A percentile compares a stretch with the other conserved stretches of the same genome.
Evolutionary conservation across 2,888 invertebrate genomes (phyloP).

Genomic region (Rhaphigaster nebulosa): DNA sequence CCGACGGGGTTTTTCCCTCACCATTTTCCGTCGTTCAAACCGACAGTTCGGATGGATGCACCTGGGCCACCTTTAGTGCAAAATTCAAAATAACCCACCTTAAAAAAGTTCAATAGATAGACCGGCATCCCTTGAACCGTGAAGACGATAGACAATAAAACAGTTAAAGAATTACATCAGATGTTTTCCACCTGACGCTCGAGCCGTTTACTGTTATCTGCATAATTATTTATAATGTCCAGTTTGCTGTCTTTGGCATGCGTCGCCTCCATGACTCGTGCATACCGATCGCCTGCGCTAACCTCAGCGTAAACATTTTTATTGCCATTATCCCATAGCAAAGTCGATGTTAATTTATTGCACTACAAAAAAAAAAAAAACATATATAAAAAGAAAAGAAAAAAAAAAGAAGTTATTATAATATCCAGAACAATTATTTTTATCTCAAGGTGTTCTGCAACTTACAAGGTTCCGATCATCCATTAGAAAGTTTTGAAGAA

Average conservation of each 20-base stretch:
- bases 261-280: background rate
- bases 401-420: background rate
- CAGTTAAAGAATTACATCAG: background rate
- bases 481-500: background rate
- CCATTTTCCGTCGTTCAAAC: too few relatives aligned
- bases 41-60: too few relatives aligned
- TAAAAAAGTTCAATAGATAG: too few relatives aligned
- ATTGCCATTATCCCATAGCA: background rate
- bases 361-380: background rate
- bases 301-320: background rate
- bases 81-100: too few relatives aligned
- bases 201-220: background rate
- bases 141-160: background rate
- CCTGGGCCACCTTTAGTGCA: too few relatives aligned
- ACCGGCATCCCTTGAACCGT: background rate
- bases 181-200: background rate
- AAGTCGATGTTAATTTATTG: background rate
- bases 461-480: background rate
- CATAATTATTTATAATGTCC: background rate
- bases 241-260: background rate
- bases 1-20: too few relatives aligned
- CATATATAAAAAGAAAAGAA: background rate
- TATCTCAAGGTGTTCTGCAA: background rate
- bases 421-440: slow-evolving; percentile 35
- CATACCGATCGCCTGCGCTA: background rate